A percentile compares a stretch with the other conserved stretches of the same genome.
Conservation (phyloP, 2,113 vertebrate genomes). For the Thinocorus orbignyianus region DNA sequence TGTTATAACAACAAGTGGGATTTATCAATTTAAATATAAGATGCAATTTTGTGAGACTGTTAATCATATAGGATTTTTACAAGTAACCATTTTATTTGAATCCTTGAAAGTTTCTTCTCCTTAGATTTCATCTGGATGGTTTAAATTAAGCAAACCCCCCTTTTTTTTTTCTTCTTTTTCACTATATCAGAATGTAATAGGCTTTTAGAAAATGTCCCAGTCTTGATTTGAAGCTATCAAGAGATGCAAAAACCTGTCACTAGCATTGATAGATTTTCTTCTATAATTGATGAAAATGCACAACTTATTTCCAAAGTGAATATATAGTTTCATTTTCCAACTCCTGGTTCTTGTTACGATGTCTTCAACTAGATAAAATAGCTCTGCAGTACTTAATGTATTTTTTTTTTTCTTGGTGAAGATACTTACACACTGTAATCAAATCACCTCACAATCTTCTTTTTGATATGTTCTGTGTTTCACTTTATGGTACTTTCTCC, state of each 20-base stretch:
- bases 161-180: not conserved
- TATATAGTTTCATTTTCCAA: not conserved
- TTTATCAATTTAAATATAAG: not conserved
- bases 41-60: not conserved
- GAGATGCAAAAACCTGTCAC: not conserved
- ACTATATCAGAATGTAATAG: not conserved
- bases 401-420: not conserved
- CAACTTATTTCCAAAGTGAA: not conserved
- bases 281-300: conserved; percentile 2
- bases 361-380: not conserved
- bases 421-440: not conserved
- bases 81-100: not conserved
- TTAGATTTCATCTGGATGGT: not conserved
- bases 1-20: not conserved
- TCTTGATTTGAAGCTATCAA: not conserved
- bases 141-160: not conserved
- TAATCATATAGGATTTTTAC: not conserved
- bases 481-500: not conserved
- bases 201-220: not conserved
- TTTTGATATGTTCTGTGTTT: not conserved
- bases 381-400: not conserved
- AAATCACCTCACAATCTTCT: not conserved
- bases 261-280: not conserved
- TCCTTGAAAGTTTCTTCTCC: not conserved
- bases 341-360: not conserved